Base-by-base conservation (phyloP, 2,888 invertebrate species). In the Graphium colonna region DNA sequence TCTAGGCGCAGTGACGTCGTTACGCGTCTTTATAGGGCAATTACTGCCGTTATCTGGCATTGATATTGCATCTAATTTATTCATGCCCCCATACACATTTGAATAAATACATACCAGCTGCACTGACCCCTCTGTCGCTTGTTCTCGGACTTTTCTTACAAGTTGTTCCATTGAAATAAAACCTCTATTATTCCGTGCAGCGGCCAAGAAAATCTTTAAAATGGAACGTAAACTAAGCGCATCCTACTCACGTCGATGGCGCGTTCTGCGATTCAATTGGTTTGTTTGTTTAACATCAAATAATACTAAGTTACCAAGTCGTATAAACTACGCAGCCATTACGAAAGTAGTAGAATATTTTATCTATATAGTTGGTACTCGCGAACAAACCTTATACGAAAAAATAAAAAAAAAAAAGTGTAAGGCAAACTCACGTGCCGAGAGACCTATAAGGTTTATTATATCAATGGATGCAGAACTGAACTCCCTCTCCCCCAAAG, bases 51-150 rank as follows among this genome's bases (percentile, higher is more conserved):
- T 86, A 87, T 86, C 86, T 87, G 84, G 82, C 86, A 84, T 87
- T 86, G 85, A 84, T 87, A 84, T 82, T 85, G 83, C 85, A 86
- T 84, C 76, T 83, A 73, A 83, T 86, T 83, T 83, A 84, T 86
- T 82, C 79, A 77, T 79, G 67, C 66, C 60, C 59, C 62, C 62
- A 77, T 79, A 64, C 68, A 75, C 73, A 79, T 81, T 78, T 76
- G 68, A 80, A 84, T 82, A 83, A 77, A 79, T 72, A 79, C 67
- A 76, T 68, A 64, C 67, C 73, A 73, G 73, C 75, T 80, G 79
- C 73, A 75, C 66, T 79, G 74, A 77, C 73, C 77, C 69, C 69
- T 57, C 67, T 66, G 61, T 59, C 58, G 62, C 69, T 58, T 60
- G 63, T 65, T 67, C 62, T 69, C 60, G 64, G 61, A 68, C 57